Evolutionary conservation across 2,797 vertebrate species (phyloP), one percentile per base, ranked within the genome.

Genomic region (Pyrocephalus nanus): DNA sequence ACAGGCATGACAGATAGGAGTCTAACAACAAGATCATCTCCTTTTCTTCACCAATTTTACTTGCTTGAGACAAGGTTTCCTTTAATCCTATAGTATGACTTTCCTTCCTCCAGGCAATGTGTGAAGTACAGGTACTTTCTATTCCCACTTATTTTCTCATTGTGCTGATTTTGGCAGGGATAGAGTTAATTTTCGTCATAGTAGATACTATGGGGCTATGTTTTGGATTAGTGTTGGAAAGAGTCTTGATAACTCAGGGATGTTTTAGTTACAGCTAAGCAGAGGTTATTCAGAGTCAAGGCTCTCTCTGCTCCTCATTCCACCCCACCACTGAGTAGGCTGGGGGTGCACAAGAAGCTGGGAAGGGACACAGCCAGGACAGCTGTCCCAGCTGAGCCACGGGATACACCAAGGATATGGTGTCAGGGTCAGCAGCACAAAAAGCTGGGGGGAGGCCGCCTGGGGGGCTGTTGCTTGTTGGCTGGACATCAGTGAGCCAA

Each of bases 381-480:
- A 75, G 79, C 29, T 9, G 45, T 34, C 29, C 40, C 73, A 22
- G 2, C 57, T 65, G 70, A 6, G 10, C 51, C 51, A 11, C 32
- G 58, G 47, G n/a, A 25, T 53, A 6, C 0, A n/a, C 26, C 15
- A 69, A 61, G 43, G 50, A 0, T 1, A 21, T 1, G 15, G 40
- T 19, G 10, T 7, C 58, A 20, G 0, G 53, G 17, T 2, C 26
- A 65, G 50, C 61, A 60, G 2, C 40, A 30, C 38, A 45, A 15
- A 45, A 15, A 45, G 25, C 71, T 20, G n/a, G 43, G 53, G 23
- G 18, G 32, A 60, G 34, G 32, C 15, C 21, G 25, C 19, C 29
- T 1, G 19, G 43, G 32, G 43, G 38, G 27, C 51, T 1, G 25
- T 29, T 29, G 60, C 50, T 40, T 11, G 7, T 60, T n/a, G 60